Percentiles rank a stretch among this genome's conserved stretches.
Evolutionary conservation across 1,140 invertebrate genomes (phyloP).

Genomic region (Ceratosolen fusciceps): DNA sequence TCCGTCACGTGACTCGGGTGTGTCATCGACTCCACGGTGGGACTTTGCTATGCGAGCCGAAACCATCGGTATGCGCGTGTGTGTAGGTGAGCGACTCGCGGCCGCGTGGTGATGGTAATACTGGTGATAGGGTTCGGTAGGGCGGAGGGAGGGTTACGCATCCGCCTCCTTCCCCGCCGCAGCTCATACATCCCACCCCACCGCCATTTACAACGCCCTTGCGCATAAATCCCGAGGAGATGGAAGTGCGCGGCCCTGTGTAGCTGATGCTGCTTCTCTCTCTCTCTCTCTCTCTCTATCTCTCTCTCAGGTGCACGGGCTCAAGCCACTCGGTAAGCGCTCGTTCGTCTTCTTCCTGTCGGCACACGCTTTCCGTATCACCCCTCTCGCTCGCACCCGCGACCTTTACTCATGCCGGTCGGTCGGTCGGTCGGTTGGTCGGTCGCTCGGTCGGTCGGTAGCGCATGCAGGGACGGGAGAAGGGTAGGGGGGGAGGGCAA

Average conservation of each 20-base stretch:
- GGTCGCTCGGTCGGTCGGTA: background rate
- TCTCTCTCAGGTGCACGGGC: background rate
- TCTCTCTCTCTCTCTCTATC: constrained; percentile 48
- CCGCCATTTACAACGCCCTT: constrained; percentile 71
- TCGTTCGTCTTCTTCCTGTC: constrained; percentile 61
- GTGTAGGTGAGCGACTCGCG: constrained; percentile 39
- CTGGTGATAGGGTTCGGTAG: constrained; percentile 28
- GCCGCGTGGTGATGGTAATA: constrained; percentile 23
- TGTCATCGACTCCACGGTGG: constrained; percentile 44
- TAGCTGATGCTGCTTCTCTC: constrained; percentile 39
- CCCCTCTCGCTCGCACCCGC: constrained; percentile 59
- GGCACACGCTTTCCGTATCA: constrained; percentile 52
- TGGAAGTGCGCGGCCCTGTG: constrained; percentile 46
- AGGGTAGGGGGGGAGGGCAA: background rate
- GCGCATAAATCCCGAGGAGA: constrained; percentile 69
- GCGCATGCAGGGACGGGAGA: background rate
- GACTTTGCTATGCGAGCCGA: background rate
- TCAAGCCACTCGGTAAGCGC: background rate
- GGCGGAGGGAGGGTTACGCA: constrained; percentile 38
- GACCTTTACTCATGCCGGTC: background rate
- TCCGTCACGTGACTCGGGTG: constrained; percentile 55
- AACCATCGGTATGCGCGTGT: constrained; percentile 13
- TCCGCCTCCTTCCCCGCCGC: constrained; percentile 47
- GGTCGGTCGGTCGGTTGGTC: background rate
- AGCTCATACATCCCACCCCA: constrained; percentile 58